Conservation (phyloP, 1,140 invertebrate genomes). For the Lutraria rhynchaena region DNA sequence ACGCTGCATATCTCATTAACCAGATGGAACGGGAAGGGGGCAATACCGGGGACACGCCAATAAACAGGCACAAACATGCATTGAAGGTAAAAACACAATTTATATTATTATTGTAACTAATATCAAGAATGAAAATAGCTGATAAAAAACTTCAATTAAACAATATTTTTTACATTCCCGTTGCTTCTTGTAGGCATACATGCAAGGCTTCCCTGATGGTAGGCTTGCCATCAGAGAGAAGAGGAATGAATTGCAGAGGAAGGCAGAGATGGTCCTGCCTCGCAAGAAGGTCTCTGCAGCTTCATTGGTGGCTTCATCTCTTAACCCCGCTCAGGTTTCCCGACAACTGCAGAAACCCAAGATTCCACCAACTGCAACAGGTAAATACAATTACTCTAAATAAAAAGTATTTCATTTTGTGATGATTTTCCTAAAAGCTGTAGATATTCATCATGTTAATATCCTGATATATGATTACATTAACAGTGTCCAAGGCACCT, state of each 20-base stretch:
- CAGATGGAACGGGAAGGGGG: background rate
- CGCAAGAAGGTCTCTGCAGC: background rate
- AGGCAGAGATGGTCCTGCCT: background rate
- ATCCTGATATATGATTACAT: background rate
- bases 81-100: background rate
- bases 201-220: conserved; percentile 10
- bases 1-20: too few species aligned
- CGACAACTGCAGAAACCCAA: background rate
- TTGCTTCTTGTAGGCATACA: conserved; percentile 2
- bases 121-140: too few species aligned
- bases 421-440: too few species aligned
- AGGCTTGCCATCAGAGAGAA: background rate
- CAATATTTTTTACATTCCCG: too few species aligned
- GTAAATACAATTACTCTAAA: too few species aligned
- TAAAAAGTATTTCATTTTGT: too few species aligned
- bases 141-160: too few species aligned
- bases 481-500: too few species aligned
- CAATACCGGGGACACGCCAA: too few species aligned
- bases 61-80: background rate
- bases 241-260: background rate
- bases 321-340: background rate
- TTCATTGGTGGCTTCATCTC: background rate
- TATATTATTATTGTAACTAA: background rate
- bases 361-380: too few species aligned
- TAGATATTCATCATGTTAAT: background rate